A percentile compares a stretch with the other conserved stretches of the same genome.
phyloP scores from a whole-genome alignment of 1,140 invertebrate species.

The Plodia interpunctella region DNA sequence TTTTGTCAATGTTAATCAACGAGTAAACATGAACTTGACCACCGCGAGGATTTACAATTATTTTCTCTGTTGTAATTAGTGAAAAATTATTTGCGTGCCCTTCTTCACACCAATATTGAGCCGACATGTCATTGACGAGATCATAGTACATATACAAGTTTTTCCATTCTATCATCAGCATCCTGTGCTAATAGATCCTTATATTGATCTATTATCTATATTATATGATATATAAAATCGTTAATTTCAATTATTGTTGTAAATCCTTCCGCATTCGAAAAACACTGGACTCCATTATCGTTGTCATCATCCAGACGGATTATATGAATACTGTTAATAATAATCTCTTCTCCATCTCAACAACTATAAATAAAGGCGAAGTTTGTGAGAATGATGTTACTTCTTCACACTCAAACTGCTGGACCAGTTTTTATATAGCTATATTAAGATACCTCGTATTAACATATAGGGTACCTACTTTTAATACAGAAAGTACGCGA shows the following conservation, averaged over 20 bases:
- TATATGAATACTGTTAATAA: conserved; percentile 58
- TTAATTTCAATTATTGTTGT: conserved; percentile 44
- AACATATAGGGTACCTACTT: too few species aligned
- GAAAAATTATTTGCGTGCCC: conserved; percentile 58
- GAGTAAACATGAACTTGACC: conserved; percentile 57
- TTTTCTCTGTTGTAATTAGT: conserved; percentile 50
- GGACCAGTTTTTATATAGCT: too few species aligned
- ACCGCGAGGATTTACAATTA: conserved; percentile 54
- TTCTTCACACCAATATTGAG: conserved; percentile 68
- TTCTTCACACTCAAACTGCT: too few species aligned
- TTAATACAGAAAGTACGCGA: too few species aligned
- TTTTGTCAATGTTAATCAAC: too few species aligned
- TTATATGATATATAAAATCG: conserved; percentile 33
- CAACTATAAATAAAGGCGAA: too few species aligned
- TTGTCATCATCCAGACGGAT: conserved; percentile 46
- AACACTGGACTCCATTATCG: conserved; percentile 60
- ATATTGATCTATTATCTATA: too few species aligned
- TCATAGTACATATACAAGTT: conserved; percentile 47
- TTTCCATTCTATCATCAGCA: conserved; percentile 30
- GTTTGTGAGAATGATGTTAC: too few species aligned
- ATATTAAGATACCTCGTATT: too few species aligned
- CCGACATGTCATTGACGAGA: conserved; percentile 48
- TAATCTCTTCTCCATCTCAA: conserved; percentile 33
- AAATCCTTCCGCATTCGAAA: conserved; percentile 60
- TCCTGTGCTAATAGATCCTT: conserved; percentile 20